Evolutionary conservation across 1,140 invertebrate genomes (phyloP), one percentile per base, ranked within the genome.

Genomic region (Drosophila pallidifrons): DNA sequence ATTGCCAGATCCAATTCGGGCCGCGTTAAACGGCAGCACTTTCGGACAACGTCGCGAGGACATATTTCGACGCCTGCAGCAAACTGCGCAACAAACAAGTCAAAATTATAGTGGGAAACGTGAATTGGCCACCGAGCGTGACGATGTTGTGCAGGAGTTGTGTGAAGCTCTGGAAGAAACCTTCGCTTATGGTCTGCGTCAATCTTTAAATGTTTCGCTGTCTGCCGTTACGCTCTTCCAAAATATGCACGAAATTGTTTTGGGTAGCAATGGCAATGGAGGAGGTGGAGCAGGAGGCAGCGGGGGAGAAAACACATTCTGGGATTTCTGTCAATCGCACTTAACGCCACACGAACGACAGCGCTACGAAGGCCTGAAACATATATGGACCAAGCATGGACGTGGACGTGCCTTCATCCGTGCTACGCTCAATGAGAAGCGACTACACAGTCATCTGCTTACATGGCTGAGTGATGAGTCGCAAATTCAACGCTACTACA

Each of bases 351-450:
- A 98, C 91, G 97, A 98, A 86, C 94, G 95, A 47, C 96, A 98
- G 82, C 94, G 97, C 41, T 98, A 96, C 91, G 92, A 94, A 45
- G 93, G 95, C 1, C 93, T 98, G 20, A 95, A 95, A 81, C 94
- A 96, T 71, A 95, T 98, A 8, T 95, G 94, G 82, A 97, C 96
- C 13, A 96, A 97, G 93, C 93, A 93, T 46, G 97, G 97, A 6
- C 93, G 95, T 46, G 96, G 96, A 1, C 93, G 96, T 80, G 96
- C 97, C 3, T 98, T 97, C 95, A 93, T 98, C 6, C 93, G 97
- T 64, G 95, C 96, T n/a, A 93, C 96, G 1, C 93, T 98, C 1
- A 98, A 98, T 93, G 97, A 98, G 92, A 94, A 96, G 77, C 96
- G 96, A 0, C 93, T 98, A 3, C 96, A 97, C 87, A 94, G 96